Evolutionary conservation across 2,113 vertebrate species (phyloP).

Genomic region (Antigone vipio): DNA sequence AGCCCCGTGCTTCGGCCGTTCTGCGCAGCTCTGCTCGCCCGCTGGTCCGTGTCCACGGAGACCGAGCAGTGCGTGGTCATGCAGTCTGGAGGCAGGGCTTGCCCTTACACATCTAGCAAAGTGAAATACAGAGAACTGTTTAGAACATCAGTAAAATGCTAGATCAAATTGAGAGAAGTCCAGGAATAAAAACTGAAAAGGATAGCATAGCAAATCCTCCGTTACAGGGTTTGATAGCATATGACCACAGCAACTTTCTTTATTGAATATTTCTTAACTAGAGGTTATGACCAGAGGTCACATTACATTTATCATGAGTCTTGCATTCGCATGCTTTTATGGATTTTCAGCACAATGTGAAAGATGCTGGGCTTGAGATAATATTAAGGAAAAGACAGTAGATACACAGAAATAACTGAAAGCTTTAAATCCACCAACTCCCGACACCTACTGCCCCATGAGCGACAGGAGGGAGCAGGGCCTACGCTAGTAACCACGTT

Average conservation of each 20-base stretch:
- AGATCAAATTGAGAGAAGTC: too few relatives aligned
- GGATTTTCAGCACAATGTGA: not conserved
- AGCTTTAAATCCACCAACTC: not conserved
- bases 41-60: accelerated
- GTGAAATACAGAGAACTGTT: accelerated
- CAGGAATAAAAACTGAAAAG: too few relatives aligned
- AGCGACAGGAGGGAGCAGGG: not conserved
- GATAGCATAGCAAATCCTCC: not conserved
- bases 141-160: accelerated
- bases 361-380: not conserved
- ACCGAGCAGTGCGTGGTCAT: accelerated
- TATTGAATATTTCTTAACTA: not conserved
- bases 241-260: not conserved
- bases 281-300: not conserved
- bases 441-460: not conserved
- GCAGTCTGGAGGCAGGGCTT: not conserved
- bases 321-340: not conserved
- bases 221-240: accelerated
- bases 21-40: too few relatives aligned
- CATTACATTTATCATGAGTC: accelerated
- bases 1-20: too few relatives aligned
- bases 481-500: not conserved
- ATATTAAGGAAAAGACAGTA: not conserved
- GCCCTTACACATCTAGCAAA: accelerated
- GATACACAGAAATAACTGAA: not conserved